These are phyloP conservation scores for Anguilla obscura DNA, from an alignment of 2,797 vertebrate species.

Conservation along the genomic window DNA sequence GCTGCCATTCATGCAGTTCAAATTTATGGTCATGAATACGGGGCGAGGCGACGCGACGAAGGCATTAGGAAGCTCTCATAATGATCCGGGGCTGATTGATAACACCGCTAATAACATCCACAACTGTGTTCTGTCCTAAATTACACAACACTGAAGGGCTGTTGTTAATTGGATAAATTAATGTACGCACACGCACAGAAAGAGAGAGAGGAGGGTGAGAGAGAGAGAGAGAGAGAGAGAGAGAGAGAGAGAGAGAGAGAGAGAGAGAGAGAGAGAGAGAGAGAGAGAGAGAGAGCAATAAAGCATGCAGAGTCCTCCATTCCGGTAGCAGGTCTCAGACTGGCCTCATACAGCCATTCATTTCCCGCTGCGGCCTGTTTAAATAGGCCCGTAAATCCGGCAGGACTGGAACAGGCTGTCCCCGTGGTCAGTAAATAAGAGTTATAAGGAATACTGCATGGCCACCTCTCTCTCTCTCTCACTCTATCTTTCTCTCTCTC, in stretches of 20 bases:
- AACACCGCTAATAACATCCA: constrained; percentile 79
- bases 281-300: constrained; percentile 33
- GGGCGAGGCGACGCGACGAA: constrained; percentile 53
- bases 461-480: background rate
- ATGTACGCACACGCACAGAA: constrained; percentile 35
- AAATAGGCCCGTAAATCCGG: constrained; percentile 32
- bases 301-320: constrained; percentile 35
- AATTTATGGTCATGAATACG: constrained; percentile 82
- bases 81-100: constrained; percentile 84
- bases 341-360: constrained; percentile 16
- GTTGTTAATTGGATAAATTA: constrained; percentile 69
- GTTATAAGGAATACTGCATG: constrained; percentile 14
- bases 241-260: constrained; percentile 29
- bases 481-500: background rate
- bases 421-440: constrained; percentile 31
- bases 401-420: constrained; percentile 13
- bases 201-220: constrained; percentile 28
- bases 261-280: constrained; percentile 34
- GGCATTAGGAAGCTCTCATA: constrained; percentile 60
- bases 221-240: constrained; percentile 32
- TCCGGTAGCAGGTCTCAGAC: background rate
- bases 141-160: constrained; percentile 71
- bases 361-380: constrained; percentile 20
- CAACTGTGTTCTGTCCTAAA: constrained; percentile 81
- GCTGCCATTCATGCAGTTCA: constrained; percentile 82